These are phyloP conservation scores for Camponotus vicinus DNA, from an alignment of 1,140 invertebrate species.

Conservation along the genomic window DNA sequence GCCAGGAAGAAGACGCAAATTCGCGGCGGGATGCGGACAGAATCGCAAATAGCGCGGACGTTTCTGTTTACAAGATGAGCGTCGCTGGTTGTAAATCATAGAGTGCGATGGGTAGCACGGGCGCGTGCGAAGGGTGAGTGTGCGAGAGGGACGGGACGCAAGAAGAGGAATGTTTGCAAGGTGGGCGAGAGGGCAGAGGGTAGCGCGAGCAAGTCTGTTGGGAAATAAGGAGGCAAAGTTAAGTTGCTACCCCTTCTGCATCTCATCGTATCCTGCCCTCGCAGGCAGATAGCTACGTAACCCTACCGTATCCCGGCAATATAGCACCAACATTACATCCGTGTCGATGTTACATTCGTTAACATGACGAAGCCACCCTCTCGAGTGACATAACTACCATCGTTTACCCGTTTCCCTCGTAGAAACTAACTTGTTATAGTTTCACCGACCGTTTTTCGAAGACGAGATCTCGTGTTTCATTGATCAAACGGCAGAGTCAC, in stretches of 20 bases:
- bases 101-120: constrained; percentile 71
- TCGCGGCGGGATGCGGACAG: constrained; percentile 34
- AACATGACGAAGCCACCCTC: constrained; percentile 66
- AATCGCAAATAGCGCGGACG: constrained; percentile 59
- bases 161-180: constrained; percentile 77
- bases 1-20: constrained; percentile 31
- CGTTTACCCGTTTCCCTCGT: constrained; percentile 71
- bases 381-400: constrained; percentile 52
- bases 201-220: constrained; percentile 79
- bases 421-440: constrained; percentile 54
- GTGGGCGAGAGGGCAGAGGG: constrained; percentile 61
- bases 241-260: constrained; percentile 71
- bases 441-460: constrained; percentile 53
- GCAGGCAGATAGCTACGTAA: constrained; percentile 81
- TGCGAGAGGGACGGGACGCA: constrained; percentile 42
- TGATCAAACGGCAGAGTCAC: constrained; percentile 57
- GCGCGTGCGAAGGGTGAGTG: constrained; percentile 62
- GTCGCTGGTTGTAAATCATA: constrained; percentile 84
- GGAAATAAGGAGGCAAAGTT: constrained; percentile 86
- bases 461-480: constrained; percentile 49
- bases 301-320: constrained; percentile 75
- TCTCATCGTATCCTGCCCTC: constrained; percentile 76
- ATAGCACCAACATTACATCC: constrained; percentile 63
- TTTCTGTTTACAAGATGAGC: constrained; percentile 83
- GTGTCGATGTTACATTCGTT: constrained; percentile 47